Evolutionary conservation across 2,888 invertebrate genomes (phyloP).

Genomic region (Hirtodrosophila cameraria): DNA sequence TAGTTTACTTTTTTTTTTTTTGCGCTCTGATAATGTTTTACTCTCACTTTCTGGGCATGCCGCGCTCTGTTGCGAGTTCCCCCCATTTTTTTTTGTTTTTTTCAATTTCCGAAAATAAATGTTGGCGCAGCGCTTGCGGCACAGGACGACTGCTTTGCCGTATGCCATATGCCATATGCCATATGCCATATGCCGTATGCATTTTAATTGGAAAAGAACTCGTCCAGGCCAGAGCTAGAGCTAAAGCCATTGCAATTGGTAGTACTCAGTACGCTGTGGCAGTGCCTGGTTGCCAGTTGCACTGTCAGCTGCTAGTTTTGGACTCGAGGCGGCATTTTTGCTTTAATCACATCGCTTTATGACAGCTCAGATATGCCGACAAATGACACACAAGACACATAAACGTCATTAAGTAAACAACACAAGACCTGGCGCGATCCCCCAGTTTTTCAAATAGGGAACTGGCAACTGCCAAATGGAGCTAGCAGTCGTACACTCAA

Average conservation of each 20-base stretch:
- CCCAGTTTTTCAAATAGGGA: conserved; percentile 6
- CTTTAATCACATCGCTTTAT: conserved; percentile 82
- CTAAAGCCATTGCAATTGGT: conserved; percentile 19
- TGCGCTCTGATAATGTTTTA: conserved; percentile 15
- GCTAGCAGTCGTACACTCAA: neutral
- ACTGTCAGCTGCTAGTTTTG: conserved; percentile 50
- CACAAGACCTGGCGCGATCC: conserved; percentile 16
- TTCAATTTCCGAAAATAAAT: conserved; percentile 81
- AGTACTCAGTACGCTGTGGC: too few relatives aligned
- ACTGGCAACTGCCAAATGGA: neutral
- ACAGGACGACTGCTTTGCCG: conserved; percentile 37
- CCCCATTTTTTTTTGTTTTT: conserved; percentile 30
- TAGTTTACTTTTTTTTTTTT: neutral
- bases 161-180: conserved; percentile 18
- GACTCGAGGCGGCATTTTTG: conserved; percentile 57
- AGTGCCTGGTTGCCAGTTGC: conserved; percentile 33
- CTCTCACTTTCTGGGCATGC: conserved; percentile 51
- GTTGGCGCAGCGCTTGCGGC: conserved; percentile 43
- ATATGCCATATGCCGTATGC: conserved; percentile 50
- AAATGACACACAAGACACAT: conserved; percentile 76
- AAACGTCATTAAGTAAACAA: conserved; percentile 76
- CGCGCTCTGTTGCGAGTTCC: neutral
- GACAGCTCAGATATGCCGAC: conserved; percentile 77
- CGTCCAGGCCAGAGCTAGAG: conserved; percentile 29
- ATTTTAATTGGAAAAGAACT: conserved; percentile 74